Base-by-base conservation (phyloP, 2,797 vertebrate species). In the Octomys mimax region DNA sequence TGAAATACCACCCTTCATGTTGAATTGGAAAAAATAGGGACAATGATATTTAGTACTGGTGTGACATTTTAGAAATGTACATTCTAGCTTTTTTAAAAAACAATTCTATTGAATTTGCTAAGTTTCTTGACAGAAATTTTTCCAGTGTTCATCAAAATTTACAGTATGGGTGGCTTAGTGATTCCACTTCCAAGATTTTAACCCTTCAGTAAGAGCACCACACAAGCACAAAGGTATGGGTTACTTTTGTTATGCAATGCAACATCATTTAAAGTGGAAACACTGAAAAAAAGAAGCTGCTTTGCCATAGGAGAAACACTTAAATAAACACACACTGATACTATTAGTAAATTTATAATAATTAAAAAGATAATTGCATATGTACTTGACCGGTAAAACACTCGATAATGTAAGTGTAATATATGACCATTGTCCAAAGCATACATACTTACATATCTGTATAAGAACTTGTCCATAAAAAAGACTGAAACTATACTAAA, bases 391-490 rank as follows among this genome's bases (percentile, higher is more conserved):
- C 14, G 36, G 0, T 73, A 77, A 85, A 79, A 22, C 39, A 49
- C 22, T 82, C 49, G 14, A 80, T 22, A 2, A 78, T 3, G 1
- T 82, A 49, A 61, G 11, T 28, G 5, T 78, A 52, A 61, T 31
- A 75, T 79, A 75, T 91, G 61, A 39, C 24, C 92, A 89, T 68
- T 77, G 33, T n/a, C n/a, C 6, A 64, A 87, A 84, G 22, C 21
- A 39, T 28, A 77, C 10, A 71, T 39, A 70, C 3, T 62, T 73
- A 33, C 2, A 80, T 6, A 57, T 26, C 1, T 6, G 36, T 22
- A 36, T 13, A 71, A 75, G 12, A 91, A 75, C 73, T 75, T 84
- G 75, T 80, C 87, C 81, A 88, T 71, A 84, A 33, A 85, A 94
- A 82, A 36, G 4, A 42, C 14, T 68, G 6, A 31, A 86, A 92